Percentiles rank a stretch among this genome's conserved stretches.
phyloP scores from a whole-genome alignment of 2,797 vertebrate species.

The Rallus crepitans region DNA sequence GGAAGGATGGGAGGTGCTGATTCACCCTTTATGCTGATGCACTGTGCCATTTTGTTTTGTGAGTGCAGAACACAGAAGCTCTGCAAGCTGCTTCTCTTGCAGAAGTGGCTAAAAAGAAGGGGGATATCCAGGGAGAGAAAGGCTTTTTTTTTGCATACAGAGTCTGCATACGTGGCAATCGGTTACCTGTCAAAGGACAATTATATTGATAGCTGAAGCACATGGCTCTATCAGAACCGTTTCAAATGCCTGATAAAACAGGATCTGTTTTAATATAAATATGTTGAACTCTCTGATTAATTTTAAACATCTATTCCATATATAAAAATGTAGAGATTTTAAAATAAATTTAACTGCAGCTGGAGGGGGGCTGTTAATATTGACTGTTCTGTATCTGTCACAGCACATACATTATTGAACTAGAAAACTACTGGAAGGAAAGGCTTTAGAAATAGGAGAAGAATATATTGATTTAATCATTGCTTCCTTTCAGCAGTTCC shows the following conservation, averaged over 20 bases:
- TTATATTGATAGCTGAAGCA: neutral
- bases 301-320: slow-evolving; percentile 22
- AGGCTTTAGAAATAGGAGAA: slow-evolving; percentile 48
- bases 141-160: neutral
- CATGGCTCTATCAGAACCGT: neutral
- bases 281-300: neutral
- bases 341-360: slow-evolving; percentile 33
- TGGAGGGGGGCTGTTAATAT: slow-evolving; percentile 16
- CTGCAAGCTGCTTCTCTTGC: neutral
- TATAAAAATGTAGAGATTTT: slow-evolving; percentile 45
- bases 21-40: neutral
- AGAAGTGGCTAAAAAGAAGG: neutral
- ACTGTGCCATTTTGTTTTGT: neutral
- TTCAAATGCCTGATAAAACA: neutral
- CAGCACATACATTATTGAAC: slow-evolving; percentile 35
- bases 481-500: slow-evolving; percentile 3
- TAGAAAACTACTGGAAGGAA: slow-evolving; percentile 48
- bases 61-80: neutral
- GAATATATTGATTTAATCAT: slow-evolving; percentile 44
- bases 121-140: neutral
- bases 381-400: slow-evolving; percentile 35
- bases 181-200: neutral
- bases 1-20: neutral
- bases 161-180: neutral
- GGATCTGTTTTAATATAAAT: slow-evolving; percentile 24